phyloP scores from a whole-genome alignment of 2,797 vertebrate species.

The Neostethus bicornis region DNA sequence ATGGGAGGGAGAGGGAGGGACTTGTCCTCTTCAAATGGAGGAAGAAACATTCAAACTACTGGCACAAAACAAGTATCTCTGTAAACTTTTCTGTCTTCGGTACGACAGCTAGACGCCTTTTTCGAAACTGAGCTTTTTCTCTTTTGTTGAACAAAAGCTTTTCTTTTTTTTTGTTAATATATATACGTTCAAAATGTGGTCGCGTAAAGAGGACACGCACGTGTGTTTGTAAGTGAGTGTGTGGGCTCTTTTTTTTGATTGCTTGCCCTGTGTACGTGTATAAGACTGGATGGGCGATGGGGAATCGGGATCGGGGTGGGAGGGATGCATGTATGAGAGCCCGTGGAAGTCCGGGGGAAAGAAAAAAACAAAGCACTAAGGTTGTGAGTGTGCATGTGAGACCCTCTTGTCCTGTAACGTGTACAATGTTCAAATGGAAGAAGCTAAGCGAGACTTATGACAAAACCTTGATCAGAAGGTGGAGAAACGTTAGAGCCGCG shows the following conservation, averaged over 20 bases:
- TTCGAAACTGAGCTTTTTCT: conserved; percentile 80
- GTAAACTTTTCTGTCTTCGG: conserved; percentile 65
- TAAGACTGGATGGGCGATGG: conserved; percentile 8
- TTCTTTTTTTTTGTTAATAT: too few relatives aligned
- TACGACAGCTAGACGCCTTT: conserved; percentile 79
- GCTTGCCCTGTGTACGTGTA: conserved; percentile 24
- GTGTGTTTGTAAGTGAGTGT: background rate
- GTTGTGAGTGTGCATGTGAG: conserved; percentile 51
- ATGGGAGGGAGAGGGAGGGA: conserved; percentile 55
- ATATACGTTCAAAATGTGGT: conserved; percentile 64
- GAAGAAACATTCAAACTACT: conserved; percentile 80
- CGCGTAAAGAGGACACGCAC: conserved; percentile 39
- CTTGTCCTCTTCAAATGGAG: conserved; percentile 65
- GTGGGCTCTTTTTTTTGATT: conserved; percentile 28
- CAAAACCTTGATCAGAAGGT: conserved; percentile 62
- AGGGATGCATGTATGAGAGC: conserved; percentile 32
- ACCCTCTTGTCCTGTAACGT: conserved; percentile 46
- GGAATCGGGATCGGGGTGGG: too few relatives aligned
- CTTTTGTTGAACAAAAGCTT: conserved; percentile 80
- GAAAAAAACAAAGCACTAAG: conserved; percentile 66
- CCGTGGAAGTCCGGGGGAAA: conserved; percentile 34
- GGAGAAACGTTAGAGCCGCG: conserved; percentile 20
- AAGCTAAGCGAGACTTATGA: conserved; percentile 54
- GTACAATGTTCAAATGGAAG: conserved; percentile 47
- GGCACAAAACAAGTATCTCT: conserved; percentile 72